phyloP scores from a whole-genome alignment of 2,113 vertebrate species.

The Pithys albifrons region DNA sequence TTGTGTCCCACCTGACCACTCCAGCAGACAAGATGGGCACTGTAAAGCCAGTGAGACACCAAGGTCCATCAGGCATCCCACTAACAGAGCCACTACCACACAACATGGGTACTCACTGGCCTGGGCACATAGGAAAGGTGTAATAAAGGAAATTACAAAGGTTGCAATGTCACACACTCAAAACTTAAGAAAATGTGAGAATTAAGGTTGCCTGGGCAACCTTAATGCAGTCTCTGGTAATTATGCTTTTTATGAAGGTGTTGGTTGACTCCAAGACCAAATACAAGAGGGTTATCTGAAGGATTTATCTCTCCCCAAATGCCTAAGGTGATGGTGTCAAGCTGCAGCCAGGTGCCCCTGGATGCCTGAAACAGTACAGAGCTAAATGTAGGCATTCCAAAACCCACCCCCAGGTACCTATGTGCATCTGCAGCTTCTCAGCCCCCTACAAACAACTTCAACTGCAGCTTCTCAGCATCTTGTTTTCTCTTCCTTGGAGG shows the following conservation, averaged over 20 bases:
- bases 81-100: fast-evolving
- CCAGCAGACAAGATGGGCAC: fast-evolving
- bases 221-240: neutral
- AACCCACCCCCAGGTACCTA: fast-evolving
- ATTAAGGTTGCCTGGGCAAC: neutral
- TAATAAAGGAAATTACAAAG: neutral
- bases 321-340: neutral
- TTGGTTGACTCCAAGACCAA: neutral
- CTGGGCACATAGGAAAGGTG: neutral
- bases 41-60: neutral
- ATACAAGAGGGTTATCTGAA: neutral
- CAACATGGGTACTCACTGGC: fast-evolving
- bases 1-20: fast-evolving
- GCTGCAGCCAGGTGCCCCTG: neutral
- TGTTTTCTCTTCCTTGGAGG: neutral
- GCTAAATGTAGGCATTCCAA: neutral
- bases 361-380: neutral
- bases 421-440: neutral
- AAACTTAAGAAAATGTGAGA: neutral
- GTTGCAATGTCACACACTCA: neutral
- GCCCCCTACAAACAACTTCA: neutral
- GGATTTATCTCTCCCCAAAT: neutral
- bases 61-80: neutral
- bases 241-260: neutral
- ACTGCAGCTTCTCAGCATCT: neutral